Conservation (phyloP, 2,797 vertebrate genomes). For the Argentina silus region DNA sequence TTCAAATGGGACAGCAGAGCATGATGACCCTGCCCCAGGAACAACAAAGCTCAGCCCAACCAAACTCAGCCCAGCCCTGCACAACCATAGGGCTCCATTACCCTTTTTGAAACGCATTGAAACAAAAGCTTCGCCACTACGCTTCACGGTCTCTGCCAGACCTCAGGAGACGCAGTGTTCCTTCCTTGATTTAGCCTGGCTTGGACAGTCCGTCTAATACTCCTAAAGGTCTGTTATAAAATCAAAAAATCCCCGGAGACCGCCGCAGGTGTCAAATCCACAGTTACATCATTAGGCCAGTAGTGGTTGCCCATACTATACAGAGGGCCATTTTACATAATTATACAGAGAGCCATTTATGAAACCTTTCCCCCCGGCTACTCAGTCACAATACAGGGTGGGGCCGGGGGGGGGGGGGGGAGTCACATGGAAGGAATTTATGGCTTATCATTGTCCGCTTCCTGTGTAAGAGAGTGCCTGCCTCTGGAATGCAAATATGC, state of each 20-base stretch:
- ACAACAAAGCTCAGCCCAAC: neutral
- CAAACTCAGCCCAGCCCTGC: neutral
- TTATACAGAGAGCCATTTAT: slow-evolving; percentile 13
- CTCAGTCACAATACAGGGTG: neutral
- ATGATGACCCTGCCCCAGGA: neutral
- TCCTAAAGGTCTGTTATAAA: slow-evolving; percentile 11
- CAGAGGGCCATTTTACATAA: slow-evolving; percentile 9
- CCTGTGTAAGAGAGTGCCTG: neutral
- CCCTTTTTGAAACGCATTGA: neutral
- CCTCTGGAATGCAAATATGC: neutral
- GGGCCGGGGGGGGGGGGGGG: neutral
- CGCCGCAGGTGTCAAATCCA: slow-evolving; percentile 12
- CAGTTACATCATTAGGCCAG: slow-evolving; percentile 20
- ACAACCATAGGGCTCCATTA: neutral
- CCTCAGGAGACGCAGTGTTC: neutral
- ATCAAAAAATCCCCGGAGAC: slow-evolving; percentile 4
- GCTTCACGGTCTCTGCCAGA: neutral
- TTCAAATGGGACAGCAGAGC: neutral
- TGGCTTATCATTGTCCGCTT: slow-evolving; percentile 13
- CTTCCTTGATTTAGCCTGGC: neutral
- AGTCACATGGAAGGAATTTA: slow-evolving; percentile 21
- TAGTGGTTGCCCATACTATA: slow-evolving; percentile 15
- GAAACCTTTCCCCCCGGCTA: neutral
- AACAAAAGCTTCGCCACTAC: neutral
- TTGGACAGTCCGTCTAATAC: neutral